Percentiles rank a stretch among this genome's conserved stretches.
Conservation (phyloP, 2,888 invertebrate genomes). For the Sabellastarte sp. region DNA sequence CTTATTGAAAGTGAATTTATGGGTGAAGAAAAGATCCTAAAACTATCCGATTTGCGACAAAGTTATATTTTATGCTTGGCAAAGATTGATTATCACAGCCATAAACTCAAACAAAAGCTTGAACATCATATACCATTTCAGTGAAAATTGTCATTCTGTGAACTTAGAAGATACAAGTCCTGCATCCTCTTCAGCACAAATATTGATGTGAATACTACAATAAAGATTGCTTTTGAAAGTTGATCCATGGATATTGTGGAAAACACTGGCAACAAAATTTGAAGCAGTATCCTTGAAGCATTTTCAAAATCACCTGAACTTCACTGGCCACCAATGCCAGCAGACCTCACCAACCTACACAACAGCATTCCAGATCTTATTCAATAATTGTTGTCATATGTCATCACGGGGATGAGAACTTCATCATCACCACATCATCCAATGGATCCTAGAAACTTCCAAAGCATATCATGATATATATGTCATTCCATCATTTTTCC, state of each 20-base stretch:
- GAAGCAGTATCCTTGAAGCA: not conserved
- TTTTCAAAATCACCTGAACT: too few relatives aligned
- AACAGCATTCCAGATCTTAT: not conserved
- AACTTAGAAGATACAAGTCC: not conserved
- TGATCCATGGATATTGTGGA: not conserved
- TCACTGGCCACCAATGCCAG: not conserved
- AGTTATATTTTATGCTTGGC: not conserved
- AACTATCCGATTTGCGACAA: conserved; percentile 2
- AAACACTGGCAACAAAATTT: not conserved
- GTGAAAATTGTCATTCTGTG: conserved; percentile 1
- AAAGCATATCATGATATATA: conserved; percentile 6
- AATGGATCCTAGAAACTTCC: conserved; percentile 9
- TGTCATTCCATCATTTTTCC: conserved; percentile 3
- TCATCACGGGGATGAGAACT: not conserved
- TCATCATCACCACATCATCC: not conserved
- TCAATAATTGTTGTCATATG: not conserved
- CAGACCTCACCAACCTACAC: not conserved
- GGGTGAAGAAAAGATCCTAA: not conserved
- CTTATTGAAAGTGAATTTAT: not conserved
- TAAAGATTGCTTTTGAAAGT: not conserved
- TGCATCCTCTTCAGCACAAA: conserved; percentile 1
- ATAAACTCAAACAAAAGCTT: not conserved
- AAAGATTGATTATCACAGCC: not conserved
- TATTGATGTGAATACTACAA: conserved; percentile 2
- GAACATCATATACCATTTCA: not conserved